Evolutionary conservation across 1,140 invertebrate species (phyloP).

Genomic region (Archivesica marissinica): DNA sequence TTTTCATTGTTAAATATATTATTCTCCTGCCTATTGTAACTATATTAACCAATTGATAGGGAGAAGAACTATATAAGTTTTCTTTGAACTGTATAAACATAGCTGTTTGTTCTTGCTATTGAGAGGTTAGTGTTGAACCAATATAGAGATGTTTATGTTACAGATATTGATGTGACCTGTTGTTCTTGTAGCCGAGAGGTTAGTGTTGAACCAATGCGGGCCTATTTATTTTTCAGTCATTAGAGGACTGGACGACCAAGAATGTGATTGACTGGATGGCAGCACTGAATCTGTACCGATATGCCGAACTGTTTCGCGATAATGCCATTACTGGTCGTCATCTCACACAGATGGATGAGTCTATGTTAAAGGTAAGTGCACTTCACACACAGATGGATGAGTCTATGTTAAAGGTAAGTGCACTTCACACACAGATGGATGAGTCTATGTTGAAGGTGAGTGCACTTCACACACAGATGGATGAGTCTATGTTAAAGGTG

Average conservation of each 20-base stretch:
- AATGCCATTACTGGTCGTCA: slow-evolving; percentile 90
- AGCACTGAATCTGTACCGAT: slow-evolving; percentile 89
- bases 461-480: slow-evolving; percentile 85
- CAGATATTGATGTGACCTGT: too few species aligned
- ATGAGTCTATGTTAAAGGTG: slow-evolving; percentile 89
- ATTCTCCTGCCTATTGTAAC: too few species aligned
- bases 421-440: slow-evolving; percentile 86
- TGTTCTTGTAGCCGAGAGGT: too few species aligned
- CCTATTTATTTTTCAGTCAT: slow-evolving; percentile 86
- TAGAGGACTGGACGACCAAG: slow-evolving; percentile 88
- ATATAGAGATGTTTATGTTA: too few species aligned
- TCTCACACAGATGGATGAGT: slow-evolving; percentile 88
- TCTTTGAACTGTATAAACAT: too few species aligned
- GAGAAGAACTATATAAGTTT: too few species aligned
- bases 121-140: too few species aligned
- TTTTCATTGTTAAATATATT: too few species aligned
- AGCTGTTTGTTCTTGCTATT: too few species aligned
- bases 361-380: slow-evolving; percentile 89
- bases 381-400: slow-evolving; percentile 86
- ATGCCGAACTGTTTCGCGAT: slow-evolving; percentile 90
- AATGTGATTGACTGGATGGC: slow-evolving; percentile 92
- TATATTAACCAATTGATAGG: too few species aligned
- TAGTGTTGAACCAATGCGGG: too few species aligned
- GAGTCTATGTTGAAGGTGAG: slow-evolving; percentile 89
- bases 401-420: slow-evolving; percentile 89